Conservation (phyloP, 2,888 invertebrate genomes). For the Acanthosepion lycidas region DNA sequence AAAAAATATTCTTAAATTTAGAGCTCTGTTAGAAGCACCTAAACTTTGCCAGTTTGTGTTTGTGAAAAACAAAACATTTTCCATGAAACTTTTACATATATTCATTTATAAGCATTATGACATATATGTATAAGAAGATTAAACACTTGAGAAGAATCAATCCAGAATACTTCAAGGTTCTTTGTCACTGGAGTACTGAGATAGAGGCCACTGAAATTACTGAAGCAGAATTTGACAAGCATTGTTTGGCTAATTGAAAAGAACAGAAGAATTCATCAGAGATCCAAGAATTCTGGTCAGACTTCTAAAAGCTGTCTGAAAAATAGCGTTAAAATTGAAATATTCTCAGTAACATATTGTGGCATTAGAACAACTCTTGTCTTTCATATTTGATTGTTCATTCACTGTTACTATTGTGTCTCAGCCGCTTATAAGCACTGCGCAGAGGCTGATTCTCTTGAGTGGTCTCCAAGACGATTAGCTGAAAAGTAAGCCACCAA, state of each 20-base stretch:
- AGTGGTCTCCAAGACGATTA: constrained; percentile 14
- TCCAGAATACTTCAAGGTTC: not conserved
- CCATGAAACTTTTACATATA: not conserved
- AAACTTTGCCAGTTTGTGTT: not conserved
- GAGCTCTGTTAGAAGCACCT: too few species aligned
- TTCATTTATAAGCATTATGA: not conserved
- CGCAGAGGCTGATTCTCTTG: not conserved
- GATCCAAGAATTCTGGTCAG: not conserved
- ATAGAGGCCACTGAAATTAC: not conserved
- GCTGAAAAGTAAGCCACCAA: constrained; percentile 6
- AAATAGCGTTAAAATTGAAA: not conserved
- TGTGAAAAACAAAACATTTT: not conserved
- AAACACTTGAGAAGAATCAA: not conserved
- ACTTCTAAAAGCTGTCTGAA: not conserved
- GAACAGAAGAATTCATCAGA: constrained; percentile 4
- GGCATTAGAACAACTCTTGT: not conserved
- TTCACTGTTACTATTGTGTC: not conserved
- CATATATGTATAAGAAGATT: not conserved
- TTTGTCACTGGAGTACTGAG: not conserved
- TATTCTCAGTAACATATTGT: not conserved
- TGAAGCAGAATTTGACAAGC: constrained; percentile 33
- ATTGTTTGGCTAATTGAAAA: not conserved
- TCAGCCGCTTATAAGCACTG: not conserved
- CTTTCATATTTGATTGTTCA: not conserved
- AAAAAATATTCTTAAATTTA: too few species aligned